Percentiles rank a stretch among this genome's conserved stretches.
Evolutionary conservation across 2,113 vertebrate genomes (phyloP).

Genomic region (Notothenia coriiceps): DNA sequence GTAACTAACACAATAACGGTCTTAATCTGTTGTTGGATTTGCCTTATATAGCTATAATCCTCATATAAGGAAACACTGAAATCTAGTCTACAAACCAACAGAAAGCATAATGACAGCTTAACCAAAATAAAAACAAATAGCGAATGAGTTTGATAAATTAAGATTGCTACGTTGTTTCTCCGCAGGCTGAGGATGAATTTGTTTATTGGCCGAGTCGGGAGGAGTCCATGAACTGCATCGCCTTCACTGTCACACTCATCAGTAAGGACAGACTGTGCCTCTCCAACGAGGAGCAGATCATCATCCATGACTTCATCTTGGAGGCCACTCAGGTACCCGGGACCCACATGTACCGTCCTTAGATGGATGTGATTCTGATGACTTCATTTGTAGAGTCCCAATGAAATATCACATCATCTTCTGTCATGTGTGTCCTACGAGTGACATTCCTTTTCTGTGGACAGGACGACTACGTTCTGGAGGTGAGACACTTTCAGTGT

Average conservation of each 20-base stretch:
- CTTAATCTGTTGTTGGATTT: neutral
- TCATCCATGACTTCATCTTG: constrained; percentile 99
- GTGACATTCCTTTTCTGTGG: constrained; percentile 5
- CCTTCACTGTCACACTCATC: constrained; percentile 99
- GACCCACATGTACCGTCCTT: neutral
- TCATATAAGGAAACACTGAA: neutral
- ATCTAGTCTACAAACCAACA: neutral
- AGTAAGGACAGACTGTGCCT: constrained; percentile 99
- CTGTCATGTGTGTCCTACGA: neutral
- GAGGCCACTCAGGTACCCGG: constrained; percentile 95
- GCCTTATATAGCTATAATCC: neutral
- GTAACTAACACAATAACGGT: constrained; percentile 80
- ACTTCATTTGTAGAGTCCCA: neutral
- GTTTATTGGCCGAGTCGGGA: constrained; percentile 99
- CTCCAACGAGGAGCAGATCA: constrained; percentile 98
- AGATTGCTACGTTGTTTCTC: constrained; percentile 13
- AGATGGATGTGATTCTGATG: neutral
- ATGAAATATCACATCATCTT: neutral
- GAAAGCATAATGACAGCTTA: neutral
- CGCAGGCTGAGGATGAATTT: constrained; percentile 98
- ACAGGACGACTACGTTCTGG: constrained; percentile 98
- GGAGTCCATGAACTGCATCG: constrained; percentile 98
- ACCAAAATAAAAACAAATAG: neutral
- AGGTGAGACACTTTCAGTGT: constrained; percentile 98
- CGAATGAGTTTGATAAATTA: neutral